Evolutionary conservation across 1,140 invertebrate species (phyloP), one percentile per base, ranked within the genome.

Genomic region (Eupeodes corollae): DNA sequence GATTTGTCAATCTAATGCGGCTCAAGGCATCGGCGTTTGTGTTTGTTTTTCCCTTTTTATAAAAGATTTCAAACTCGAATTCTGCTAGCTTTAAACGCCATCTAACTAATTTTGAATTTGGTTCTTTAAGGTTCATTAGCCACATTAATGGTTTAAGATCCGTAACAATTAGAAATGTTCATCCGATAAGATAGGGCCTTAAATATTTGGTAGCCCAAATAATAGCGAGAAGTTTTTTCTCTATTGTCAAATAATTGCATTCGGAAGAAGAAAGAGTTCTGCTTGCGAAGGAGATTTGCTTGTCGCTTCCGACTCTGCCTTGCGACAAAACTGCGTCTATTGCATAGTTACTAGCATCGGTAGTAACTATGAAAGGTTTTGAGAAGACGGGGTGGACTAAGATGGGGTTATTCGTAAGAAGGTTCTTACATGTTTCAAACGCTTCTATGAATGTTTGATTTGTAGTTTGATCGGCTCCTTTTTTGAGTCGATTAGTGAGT

Each of bases 121-220:
- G 67, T 42, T 76, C 69, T 49, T 73, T 75, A 0, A 73, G 47
- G 11, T 60, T 66, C 30, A 68, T 61, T 3, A 78, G 50, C 68
- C 70, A 77, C 26, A 50, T 56, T 18, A 78, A 52, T 0, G 73
- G 67, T 52, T 59, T 58, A 51, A 78, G 72, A 51, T 79, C 75
- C 1, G 72, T 77, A 12, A 69, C 45, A 1, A 78, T 59, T 14
- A 50, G 69, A 51, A 78, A 78, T 34, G 69, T 58, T 34, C 44
- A 57, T 13, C 69, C 69, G 44, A 65, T 69, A 5, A 79, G 48
- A 54, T 73, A 78, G 16, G 64, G 58, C 48, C 64, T 46, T 46
- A 75, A 76, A 34, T 73, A 56, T 45, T 70, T 54, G 0, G 70
- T 55, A 1, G 62, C 61, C 56, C 60, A 70, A 16, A 59, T 0